A percentile compares a stretch with the other conserved stretches of the same genome.
Conservation (phyloP, 2,888 invertebrate species). For the Pollenia angustigena region DNA sequence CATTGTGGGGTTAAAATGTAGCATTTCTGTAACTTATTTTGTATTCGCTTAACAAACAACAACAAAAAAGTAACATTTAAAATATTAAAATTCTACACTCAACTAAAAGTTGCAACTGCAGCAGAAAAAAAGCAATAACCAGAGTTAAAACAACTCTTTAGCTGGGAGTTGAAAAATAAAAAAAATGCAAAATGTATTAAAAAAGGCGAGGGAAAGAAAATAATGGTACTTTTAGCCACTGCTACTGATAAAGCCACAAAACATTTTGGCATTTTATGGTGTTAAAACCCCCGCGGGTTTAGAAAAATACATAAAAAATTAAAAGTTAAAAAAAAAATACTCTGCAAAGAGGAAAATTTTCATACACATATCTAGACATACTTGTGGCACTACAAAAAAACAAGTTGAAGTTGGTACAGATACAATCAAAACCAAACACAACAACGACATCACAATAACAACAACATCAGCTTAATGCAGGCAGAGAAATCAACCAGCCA, state of each 20-base stretch:
- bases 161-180: background rate
- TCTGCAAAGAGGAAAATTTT: background rate
- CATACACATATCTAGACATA: background rate
- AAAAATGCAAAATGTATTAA: background rate
- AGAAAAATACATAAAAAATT: constrained; percentile 12
- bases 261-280: constrained; percentile 68
- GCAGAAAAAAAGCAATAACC: background rate
- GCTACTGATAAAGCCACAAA: constrained; percentile 70
- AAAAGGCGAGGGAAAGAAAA: background rate
- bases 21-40: background rate
- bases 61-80: constrained; percentile 23
- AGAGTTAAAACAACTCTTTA: constrained; percentile 13
- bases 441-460: constrained; percentile 14
- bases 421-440: constrained; percentile 48
- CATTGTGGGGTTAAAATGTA: constrained; percentile 7
- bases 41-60: background rate
- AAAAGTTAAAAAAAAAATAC: constrained; percentile 1
- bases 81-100: constrained; percentile 44
- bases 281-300: constrained; percentile 70
- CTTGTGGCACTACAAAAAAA: constrained; percentile 31
- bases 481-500: constrained; percentile 38
- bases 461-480: constrained; percentile 19
- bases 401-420: constrained; percentile 39
- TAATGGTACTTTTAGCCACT: constrained; percentile 39
- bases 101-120: constrained; percentile 28